Evolutionary conservation across 2,113 vertebrate genomes (phyloP).

Genomic region (Dasypus novemcinctus): DNA sequence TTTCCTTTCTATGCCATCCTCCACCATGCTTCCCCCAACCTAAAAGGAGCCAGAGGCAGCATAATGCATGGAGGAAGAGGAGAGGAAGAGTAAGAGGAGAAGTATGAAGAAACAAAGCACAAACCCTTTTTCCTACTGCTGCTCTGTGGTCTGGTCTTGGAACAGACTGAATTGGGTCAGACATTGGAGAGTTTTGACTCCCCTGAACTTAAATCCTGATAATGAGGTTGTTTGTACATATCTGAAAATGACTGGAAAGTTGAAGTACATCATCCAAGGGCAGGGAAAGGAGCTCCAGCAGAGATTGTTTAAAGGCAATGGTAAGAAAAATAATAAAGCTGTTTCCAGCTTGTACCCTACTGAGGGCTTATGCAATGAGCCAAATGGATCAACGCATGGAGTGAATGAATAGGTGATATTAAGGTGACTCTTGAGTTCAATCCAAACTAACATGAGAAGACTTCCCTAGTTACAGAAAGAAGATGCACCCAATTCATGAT

Average conservation of each 20-base stretch:
- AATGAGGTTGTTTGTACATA: background rate
- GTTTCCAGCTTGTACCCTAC: background rate
- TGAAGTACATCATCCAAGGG: background rate
- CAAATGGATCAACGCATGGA: background rate
- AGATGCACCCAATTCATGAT: background rate
- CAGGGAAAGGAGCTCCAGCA: background rate
- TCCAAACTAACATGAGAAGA: constrained; percentile 69
- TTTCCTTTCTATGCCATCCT: background rate
- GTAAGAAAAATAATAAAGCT: background rate
- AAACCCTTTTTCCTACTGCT: background rate
- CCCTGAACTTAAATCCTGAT: constrained; percentile 8
- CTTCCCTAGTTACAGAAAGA: constrained; percentile 63
- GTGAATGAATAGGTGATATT: background rate
- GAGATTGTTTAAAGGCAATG: background rate
- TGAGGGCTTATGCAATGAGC: background rate
- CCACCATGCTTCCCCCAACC: background rate
- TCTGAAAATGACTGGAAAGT: background rate
- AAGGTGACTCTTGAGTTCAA: constrained; percentile 43
- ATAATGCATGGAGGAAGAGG: background rate
- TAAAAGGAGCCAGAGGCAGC: background rate
- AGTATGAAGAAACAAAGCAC: background rate
- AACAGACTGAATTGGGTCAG: background rate
- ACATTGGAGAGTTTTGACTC: background rate
- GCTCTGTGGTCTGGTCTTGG: background rate
- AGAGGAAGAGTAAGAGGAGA: background rate